phyloP scores from a whole-genome alignment of 2,888 invertebrate genomes.

The Eugnorisma glareosa region DNA sequence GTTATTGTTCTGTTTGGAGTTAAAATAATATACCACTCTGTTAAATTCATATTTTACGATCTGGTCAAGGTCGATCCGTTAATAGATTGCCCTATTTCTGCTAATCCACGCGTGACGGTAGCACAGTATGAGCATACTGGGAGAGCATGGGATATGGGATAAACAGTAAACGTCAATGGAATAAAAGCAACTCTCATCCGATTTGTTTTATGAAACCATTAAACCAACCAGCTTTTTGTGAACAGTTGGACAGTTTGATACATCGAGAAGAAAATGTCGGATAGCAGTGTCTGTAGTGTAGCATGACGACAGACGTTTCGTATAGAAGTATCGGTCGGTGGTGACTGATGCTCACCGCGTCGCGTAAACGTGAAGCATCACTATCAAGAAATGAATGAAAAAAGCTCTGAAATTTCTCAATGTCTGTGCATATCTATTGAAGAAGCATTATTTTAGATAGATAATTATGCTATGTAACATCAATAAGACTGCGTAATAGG shows the following conservation, averaged over 20 bases:
- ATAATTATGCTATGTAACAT: neutral
- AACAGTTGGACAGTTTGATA: neutral
- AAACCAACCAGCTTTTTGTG: neutral
- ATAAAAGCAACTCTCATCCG: neutral
- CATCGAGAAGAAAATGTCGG: neutral
- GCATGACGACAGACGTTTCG: neutral
- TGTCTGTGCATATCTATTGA: neutral
- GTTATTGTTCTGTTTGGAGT: slow-evolving; percentile 60
- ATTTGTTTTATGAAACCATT: slow-evolving; percentile 6
- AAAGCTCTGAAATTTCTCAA: neutral
- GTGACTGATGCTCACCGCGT: neutral
- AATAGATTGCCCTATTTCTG: slow-evolving; percentile 49
- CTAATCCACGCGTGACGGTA: slow-evolving; percentile 25
- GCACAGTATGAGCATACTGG: slow-evolving; percentile 8
- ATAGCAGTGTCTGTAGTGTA: neutral
- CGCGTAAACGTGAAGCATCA: neutral
- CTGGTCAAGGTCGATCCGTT: slow-evolving; percentile 52
- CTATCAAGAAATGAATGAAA: slow-evolving; percentile 1
- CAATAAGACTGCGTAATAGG: slow-evolving; percentile 11
- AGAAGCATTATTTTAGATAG: neutral
- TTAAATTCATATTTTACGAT: slow-evolving; percentile 64
- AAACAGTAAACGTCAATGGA: slow-evolving; percentile 4
- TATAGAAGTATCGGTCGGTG: neutral
- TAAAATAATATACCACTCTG: slow-evolving; percentile 52
- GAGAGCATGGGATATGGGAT: slow-evolving; percentile 7